Percentiles rank a stretch among this genome's conserved stretches.
Conservation (phyloP, 2,888 invertebrate genomes). For the Lepidochrysops patricia region DNA sequence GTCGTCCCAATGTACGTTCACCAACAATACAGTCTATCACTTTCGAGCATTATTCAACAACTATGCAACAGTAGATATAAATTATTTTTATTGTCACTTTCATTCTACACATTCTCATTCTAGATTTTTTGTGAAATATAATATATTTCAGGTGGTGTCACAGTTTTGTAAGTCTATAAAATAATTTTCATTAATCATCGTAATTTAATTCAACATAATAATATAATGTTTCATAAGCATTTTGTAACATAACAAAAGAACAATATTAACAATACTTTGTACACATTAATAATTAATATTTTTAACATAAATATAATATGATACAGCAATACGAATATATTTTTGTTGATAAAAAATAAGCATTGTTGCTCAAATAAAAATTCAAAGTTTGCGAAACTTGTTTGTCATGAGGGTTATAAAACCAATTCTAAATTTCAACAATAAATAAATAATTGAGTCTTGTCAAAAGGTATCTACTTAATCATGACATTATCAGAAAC, state of each 20-base stretch:
- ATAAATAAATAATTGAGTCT: no score
- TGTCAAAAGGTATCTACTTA: no score
- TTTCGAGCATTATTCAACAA: no score
- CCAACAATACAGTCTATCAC: no score
- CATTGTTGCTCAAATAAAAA: neutral
- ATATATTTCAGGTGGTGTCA: neutral
- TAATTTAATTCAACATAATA: neutral
- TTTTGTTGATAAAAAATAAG: neutral
- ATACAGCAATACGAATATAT: neutral
- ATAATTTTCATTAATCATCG: neutral
- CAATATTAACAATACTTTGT: neutral
- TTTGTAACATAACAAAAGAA: neutral
- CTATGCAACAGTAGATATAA: no score
- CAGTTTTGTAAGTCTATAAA: neutral
- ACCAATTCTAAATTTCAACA: no score
- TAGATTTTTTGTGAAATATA: neutral
- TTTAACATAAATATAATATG: neutral
- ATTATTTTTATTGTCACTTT: no score
- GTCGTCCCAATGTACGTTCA: no score
- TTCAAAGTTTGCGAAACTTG: no score
- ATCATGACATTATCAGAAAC: no score
- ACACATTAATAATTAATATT: neutral
- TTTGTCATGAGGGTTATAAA: no score
- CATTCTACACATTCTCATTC: no score
- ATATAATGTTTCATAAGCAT: conserved; percentile 1